Evolutionary conservation across 2,113 vertebrate species (phyloP), one percentile per base, ranked within the genome.

Genomic region (Galemys pyrenaicus): DNA sequence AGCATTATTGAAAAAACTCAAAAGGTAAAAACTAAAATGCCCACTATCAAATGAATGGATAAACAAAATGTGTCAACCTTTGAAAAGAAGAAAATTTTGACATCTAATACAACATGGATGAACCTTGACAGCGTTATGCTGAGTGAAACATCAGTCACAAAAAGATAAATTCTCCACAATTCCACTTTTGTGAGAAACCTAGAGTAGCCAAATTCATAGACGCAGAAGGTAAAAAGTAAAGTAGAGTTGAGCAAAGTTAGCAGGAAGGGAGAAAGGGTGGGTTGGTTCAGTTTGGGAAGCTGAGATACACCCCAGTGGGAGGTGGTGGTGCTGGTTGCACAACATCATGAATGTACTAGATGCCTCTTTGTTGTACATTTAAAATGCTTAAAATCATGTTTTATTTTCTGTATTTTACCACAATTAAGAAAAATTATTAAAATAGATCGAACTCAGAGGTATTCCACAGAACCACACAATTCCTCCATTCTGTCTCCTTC

Each of bases 21-120:
- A 70, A 70, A 49, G 2, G 4, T 24, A 4, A 64, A 74, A 90
- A 87, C 20, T 9, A 39, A 46, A 82, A 22, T 41, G 9, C 28
- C 1, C 22, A 81, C 10, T 19, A 19, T 68, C 6, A 22, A 44
- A 41, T 62, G 6, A 74, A 83, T 60, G 35, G 15, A 22, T 49
- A 10, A 92, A 84, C 4, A 82, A 89, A 71, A n/a, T 39, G 8
- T 56, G 3, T 81, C 20, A 73, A 22, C 5, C 12, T 74, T 74
- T 13, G 17, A 46, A 92, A 83, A n/a, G 9, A 87, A 90, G 56
- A 54, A 62, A 78, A 70, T 46, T 56, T 56, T 78, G 17, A 49
- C 32, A 64, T 13, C 22, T 37, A 49, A 3, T 39, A 4, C 6
- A 64, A 62, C 15, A 22, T 30, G 3, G 9, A 46, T 46, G 15